Evolutionary conservation across 2,888 invertebrate genomes (phyloP), one percentile per base, ranked within the genome.

Genomic region (Pterobdella sp.): DNA sequence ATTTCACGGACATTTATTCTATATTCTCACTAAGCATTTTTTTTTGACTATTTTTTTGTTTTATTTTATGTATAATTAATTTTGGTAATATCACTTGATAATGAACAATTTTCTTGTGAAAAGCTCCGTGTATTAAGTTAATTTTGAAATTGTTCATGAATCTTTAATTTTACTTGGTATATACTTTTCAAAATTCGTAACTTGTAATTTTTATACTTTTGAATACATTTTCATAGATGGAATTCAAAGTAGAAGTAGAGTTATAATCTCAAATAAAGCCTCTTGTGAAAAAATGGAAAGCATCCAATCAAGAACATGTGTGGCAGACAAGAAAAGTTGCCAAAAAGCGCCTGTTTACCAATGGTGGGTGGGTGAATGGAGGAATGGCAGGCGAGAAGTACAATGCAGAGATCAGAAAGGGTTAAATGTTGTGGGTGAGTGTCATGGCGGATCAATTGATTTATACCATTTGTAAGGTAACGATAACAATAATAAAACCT

Each of bases 361-460:
- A 18, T 71, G 71, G 71, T 31, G 10, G 14, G 71, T 71, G 1
- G 63, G 31, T 14, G 56, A 56, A 56, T 69, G 69, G 69, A 56
- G 22, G 52, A 29, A 36, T 29, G 63, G 60, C 32, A 32, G 34
- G 56, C 60, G 71, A 63, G 4, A 18, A 18, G 63, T 71, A n/a
- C n/a, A 22, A 36, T 71, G 71, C 52, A 22, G 29, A 34, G 71
- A 71, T 29, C 56, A 71, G n/a, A 26, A 32, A 3, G 71, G 71
- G 10, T 22, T n/a, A 14, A 7, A 32, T 34, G 71, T 71, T 31
- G 26, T 56, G 34, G 71, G 71, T 71, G 60, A 14, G 60, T 56
- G 7, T 7, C 3, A 26, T 22, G 18, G 7, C n/a, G 60, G 4
- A 22, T 56, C 3, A 4, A 3, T 7, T 56, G 18, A 26, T 42